Percentiles rank a stretch among this genome's conserved stretches.
Evolutionary conservation across 2,888 invertebrate genomes (phyloP).

Genomic region (Cerastis rubricosa): DNA sequence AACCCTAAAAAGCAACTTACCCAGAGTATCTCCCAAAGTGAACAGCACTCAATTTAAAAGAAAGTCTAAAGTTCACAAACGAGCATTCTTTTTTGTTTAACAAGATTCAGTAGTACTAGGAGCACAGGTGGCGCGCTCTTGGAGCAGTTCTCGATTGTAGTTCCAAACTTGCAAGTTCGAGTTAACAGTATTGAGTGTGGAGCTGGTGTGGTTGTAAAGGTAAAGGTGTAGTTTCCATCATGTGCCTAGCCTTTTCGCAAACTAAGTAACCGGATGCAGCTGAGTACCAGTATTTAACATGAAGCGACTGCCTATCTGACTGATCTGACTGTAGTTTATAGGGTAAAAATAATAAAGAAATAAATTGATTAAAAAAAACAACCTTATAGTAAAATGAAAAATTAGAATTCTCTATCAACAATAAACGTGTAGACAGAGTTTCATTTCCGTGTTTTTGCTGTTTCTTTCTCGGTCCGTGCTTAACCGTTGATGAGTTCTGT

Average conservation of each 20-base stretch:
- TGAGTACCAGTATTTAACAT: too few species aligned
- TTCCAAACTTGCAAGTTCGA: slow-evolving; percentile 43
- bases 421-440: background rate
- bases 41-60: slow-evolving; percentile 27
- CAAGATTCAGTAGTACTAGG: slow-evolving; percentile 41
- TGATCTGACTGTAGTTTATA: too few species aligned
- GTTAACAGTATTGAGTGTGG: slow-evolving; percentile 22
- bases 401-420: background rate
- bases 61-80: slow-evolving; percentile 42
- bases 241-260: too few species aligned
- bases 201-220: too few species aligned
- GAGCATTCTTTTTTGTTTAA: slow-evolving; percentile 51
- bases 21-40: background rate
- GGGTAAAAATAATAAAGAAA: background rate
- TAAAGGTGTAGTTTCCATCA: background rate
- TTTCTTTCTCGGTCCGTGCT: too few species aligned
- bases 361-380: background rate
- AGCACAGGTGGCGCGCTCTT: slow-evolving; percentile 34
- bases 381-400: too few species aligned
- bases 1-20: background rate
- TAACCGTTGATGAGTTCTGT: background rate
- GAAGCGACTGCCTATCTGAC: too few species aligned
- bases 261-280: too few species aligned
- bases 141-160: slow-evolving; percentile 51
- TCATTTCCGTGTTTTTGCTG: background rate